phyloP scores from a whole-genome alignment of 2,113 vertebrate genomes.

The Sapayoa aenigma region DNA sequence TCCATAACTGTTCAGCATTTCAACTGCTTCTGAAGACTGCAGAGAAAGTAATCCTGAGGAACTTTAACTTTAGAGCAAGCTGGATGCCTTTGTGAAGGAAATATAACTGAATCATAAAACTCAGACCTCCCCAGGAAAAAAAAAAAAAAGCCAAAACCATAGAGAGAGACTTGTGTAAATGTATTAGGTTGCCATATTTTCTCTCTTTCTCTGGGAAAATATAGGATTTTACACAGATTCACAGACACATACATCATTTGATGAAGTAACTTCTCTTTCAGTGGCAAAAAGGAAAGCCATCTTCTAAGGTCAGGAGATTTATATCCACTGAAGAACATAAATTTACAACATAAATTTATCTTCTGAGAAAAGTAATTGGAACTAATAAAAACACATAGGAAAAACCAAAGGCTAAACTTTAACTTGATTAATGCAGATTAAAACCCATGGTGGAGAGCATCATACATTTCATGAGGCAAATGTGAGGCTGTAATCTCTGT shows the following conservation, averaged over 20 bases:
- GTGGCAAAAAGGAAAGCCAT: not conserved
- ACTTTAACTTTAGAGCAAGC: not conserved
- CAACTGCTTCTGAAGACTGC: not conserved
- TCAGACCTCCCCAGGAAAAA: not conserved
- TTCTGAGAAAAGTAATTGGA: not conserved
- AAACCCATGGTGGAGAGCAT: not conserved
- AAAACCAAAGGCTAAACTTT: not conserved
- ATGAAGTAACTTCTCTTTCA: not conserved
- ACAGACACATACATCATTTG: not conserved
- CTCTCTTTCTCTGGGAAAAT: not conserved
- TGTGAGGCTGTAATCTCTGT: not conserved
- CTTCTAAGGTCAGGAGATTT: not conserved
- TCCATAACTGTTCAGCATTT: not conserved
- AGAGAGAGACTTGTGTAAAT: rapidly evolving
- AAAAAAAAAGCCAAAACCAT: not conserved
- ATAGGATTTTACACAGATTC: not conserved
- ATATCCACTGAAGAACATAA: not conserved
- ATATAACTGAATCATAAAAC: not conserved
- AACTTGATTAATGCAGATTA: not conserved
- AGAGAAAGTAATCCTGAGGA: not conserved
- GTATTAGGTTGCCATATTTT: not conserved
- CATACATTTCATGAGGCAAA: not conserved
- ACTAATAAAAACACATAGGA: not conserved
- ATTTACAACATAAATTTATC: not conserved
- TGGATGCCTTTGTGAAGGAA: not conserved